Base-by-base conservation (phyloP, 2,888 invertebrate species). In the Lasioglossum morio region DNA sequence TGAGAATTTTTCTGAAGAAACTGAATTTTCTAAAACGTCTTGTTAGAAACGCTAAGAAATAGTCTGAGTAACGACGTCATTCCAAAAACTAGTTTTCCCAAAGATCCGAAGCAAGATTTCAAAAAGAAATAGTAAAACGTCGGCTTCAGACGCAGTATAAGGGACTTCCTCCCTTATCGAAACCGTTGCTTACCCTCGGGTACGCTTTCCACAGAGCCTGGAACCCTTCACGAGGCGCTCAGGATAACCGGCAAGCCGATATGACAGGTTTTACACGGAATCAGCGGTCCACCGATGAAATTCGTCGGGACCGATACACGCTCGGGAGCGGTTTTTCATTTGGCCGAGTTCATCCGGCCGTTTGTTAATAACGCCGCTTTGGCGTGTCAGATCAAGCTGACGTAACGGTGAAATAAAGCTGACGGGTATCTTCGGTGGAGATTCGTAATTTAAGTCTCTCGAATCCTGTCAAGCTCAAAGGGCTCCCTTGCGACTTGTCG, bases 211-310 rank as follows among this genome's bases (percentile, higher is more conserved):
- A 19, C 34, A 10, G 43, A 23, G 34, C n/a, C 34, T n/a, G 53
- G 27, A 37, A 46, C 27, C 34, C 16, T 16, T 66, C 60, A 40
- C 0, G 66, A 8, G 40, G 30, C 73, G 4, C 30, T 34, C 30
- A 77, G 63, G 73, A 63, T 78, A 70, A 82, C 53, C 73, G 77
- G 43, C 72, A 37, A 82, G 48, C 77, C 70, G 77, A 83, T 83
- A 77, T 74, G 69, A 70, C 83, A 69, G 69, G 77, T 70, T 57
- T 53, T 84, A 73, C 69, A 84, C 77, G 81, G 66, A 82, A 84
- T 77, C 73, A 82, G 72, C 75, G 75, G 70, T 40, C 46, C 60
- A 66, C 72, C 76, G 48, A 82, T 83, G 73, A 73, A 84, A 72
- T 74, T 46, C 77, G 40, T 70, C 63, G 30, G 27, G 14, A 1